A percentile compares a stretch with the other conserved stretches of the same genome.
Evolutionary conservation across 2,113 vertebrate genomes (phyloP).

Genomic region (Chloroceryle aenea): DNA sequence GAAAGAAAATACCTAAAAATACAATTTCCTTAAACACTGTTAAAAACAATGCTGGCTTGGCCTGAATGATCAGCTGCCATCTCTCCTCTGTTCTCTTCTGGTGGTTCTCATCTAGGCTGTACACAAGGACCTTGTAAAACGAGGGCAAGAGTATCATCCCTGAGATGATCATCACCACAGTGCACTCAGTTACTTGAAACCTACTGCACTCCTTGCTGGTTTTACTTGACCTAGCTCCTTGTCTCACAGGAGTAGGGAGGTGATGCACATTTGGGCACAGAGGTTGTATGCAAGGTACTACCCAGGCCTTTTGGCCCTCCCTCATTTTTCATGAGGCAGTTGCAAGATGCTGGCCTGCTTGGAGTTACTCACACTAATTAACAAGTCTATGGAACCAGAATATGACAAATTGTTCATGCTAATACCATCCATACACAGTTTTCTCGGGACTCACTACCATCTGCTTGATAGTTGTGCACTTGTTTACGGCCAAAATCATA

Average conservation of each 20-base stretch:
- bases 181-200: not conserved
- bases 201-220: not conserved
- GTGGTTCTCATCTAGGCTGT: not conserved
- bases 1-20: not conserved
- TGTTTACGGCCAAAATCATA: not conserved
- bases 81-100: not conserved
- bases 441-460: not conserved
- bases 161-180: accelerated
- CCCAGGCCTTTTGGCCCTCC: not conserved
- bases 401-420: not conserved
- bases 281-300: not conserved
- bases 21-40: not conserved
- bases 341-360: not conserved
- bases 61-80: not conserved
- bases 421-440: not conserved
- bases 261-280: accelerated
- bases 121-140: not conserved
- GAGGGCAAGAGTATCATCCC: not conserved
- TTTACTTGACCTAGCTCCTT: not conserved
- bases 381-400: not conserved
- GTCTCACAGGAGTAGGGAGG: not conserved
- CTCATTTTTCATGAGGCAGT: not conserved
- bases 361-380: not conserved
- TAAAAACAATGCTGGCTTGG: not conserved
- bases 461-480: not conserved